phyloP scores from a whole-genome alignment of 2,888 invertebrate species.

The Drosophila subsilvestris region DNA sequence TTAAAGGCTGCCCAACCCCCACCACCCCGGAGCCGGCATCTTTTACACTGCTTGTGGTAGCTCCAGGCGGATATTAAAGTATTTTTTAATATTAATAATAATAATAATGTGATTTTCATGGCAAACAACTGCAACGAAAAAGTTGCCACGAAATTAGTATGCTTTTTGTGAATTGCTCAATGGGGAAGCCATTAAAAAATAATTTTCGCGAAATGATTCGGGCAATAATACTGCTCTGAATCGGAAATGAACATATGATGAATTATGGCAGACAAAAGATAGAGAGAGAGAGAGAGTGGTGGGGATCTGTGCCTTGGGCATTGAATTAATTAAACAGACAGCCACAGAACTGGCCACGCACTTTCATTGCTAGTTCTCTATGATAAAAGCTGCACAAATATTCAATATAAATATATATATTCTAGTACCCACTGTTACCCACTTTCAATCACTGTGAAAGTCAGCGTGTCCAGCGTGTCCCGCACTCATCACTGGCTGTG shows the following conservation, averaged over 20 bases:
- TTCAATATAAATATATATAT: conserved; percentile 11
- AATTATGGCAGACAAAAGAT: background rate
- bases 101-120: conserved; percentile 25
- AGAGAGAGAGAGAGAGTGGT: background rate
- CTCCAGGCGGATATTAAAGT: conserved; percentile 15
- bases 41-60: background rate
- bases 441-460: conserved; percentile 20
- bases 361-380: conserved; percentile 13
- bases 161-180: background rate
- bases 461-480: conserved; percentile 17
- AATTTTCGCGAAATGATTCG: background rate
- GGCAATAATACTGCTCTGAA: background rate
- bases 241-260: background rate
- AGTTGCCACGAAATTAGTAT: background rate
- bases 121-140: no score
- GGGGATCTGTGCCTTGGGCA: background rate
- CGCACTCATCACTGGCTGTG: conserved; percentile 38
- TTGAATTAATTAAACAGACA: conserved; percentile 29
- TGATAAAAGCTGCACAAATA: conserved; percentile 10
- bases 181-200: background rate
- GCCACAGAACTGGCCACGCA: conserved; percentile 24
- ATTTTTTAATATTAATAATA: conserved; percentile 22
- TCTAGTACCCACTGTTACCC: conserved; percentile 1
- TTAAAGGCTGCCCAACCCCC: conserved; percentile 4
- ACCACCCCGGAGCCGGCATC: no score